phyloP scores from a whole-genome alignment of 2,113 vertebrate genomes.

The Pteronura brasiliensis region DNA sequence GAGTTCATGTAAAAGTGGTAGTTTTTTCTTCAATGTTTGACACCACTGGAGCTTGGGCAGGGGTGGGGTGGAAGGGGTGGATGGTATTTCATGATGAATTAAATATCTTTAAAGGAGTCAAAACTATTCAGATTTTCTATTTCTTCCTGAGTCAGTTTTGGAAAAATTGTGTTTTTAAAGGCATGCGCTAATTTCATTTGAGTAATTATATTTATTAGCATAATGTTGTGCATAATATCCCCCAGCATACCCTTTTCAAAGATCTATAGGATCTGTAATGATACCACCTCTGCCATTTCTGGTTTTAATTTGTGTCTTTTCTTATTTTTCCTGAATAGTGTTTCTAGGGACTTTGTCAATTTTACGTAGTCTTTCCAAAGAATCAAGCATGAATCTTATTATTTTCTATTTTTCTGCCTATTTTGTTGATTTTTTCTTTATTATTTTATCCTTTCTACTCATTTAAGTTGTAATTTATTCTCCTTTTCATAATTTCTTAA shows the following conservation, averaged over 20 bases:
- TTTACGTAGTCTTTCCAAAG: slow-evolving; percentile 7
- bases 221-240: not conserved
- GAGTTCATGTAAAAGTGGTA: not conserved
- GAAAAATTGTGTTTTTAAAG: not conserved
- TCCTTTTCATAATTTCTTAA: not conserved
- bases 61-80: not conserved
- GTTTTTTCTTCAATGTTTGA: not conserved
- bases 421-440: not conserved
- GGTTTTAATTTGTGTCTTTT: not conserved
- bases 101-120: not conserved
- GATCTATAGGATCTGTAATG: not conserved
- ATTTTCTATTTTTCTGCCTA: not conserved
- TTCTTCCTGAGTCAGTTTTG: not conserved
- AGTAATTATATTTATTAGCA: not conserved
- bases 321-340: not conserved
- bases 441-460: not conserved
- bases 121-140: slow-evolving; percentile 13
- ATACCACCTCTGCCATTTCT: not conserved
- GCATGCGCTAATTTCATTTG: not conserved
- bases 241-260: not conserved
- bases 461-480: not conserved
- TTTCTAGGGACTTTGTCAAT: not conserved
- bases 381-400: not conserved
- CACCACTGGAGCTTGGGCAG: not conserved
- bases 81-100: not conserved